Evolutionary conservation across 2,113 vertebrate species (phyloP).

Genomic region (Shinisaurus crocodilurus): DNA sequence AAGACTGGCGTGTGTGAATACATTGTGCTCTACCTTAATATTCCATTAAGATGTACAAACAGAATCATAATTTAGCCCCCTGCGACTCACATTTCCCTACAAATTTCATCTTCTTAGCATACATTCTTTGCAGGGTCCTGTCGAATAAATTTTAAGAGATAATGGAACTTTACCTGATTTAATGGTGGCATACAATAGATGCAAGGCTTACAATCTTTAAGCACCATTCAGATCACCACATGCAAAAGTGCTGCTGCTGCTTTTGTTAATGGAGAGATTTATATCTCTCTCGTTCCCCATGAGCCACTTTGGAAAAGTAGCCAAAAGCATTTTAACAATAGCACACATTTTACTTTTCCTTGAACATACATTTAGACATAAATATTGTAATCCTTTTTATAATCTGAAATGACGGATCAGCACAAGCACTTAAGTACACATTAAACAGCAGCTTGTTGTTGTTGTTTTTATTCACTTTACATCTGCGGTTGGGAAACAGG

Average conservation of each 20-base stretch:
- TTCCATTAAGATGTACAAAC: not conserved
- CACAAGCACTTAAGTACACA: conserved; percentile 25
- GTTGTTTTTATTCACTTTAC: conserved; percentile 31
- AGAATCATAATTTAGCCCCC: not conserved
- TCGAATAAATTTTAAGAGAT: not conserved
- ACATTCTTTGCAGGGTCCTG: not conserved
- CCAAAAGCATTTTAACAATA: conserved; percentile 19
- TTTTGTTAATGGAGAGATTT: not conserved
- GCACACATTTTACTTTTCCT: not conserved
- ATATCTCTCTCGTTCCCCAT: not conserved
- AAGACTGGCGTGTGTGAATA: not conserved
- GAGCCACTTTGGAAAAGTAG: conserved; percentile 2
- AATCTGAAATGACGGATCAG: conserved; percentile 29
- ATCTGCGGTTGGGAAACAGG: conserved; percentile 28
- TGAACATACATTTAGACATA: not conserved
- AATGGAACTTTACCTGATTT: conserved; percentile 20
- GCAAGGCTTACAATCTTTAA: conserved; percentile 19
- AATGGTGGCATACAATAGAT: not conserved
- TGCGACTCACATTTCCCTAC: not conserved
- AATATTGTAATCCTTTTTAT: not conserved
- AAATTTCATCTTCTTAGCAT: conserved; percentile 1
- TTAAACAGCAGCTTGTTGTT: conserved; percentile 36
- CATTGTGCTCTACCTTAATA: conserved; percentile 15
- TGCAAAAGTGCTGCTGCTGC: not conserved
- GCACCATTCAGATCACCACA: not conserved